A percentile compares a stretch with the other conserved stretches of the same genome.
phyloP scores from a whole-genome alignment of 2,888 invertebrate species.

The Scaptomyza cyrtandrae region DNA sequence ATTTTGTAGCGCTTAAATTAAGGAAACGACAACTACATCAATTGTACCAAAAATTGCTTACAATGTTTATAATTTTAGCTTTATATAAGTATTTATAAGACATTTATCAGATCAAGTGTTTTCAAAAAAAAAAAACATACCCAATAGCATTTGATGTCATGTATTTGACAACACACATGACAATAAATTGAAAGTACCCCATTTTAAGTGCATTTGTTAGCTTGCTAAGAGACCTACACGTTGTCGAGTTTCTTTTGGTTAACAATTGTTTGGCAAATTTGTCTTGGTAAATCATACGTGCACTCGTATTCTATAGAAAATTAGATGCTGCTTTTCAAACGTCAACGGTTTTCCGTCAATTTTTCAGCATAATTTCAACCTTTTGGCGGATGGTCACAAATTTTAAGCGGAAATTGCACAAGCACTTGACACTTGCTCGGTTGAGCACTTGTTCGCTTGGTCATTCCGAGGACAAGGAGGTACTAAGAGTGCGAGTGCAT shows the following conservation, averaged over 20 bases:
- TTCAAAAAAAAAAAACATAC: background rate
- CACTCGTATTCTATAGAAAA: constrained; percentile 72
- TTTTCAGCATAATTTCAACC: constrained; percentile 69
- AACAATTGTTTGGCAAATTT: constrained; percentile 50
- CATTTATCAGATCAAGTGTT: too few species aligned
- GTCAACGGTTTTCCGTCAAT: constrained; percentile 47
- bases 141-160: background rate
- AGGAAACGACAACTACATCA: too few species aligned
- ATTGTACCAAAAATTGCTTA: too few species aligned
- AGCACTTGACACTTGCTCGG: constrained; percentile 69
- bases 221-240: constrained; percentile 44
- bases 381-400: constrained; percentile 70
- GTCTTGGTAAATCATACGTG: constrained; percentile 61
- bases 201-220: constrained; percentile 8
- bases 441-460: constrained; percentile 32
- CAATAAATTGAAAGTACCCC: background rate
- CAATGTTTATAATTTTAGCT: too few species aligned
- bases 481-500: constrained; percentile 52
- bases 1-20: too few species aligned
- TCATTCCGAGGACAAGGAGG: constrained; percentile 38
- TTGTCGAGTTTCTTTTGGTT: constrained; percentile 4
- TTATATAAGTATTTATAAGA: too few species aligned
- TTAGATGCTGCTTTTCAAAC: constrained; percentile 41
- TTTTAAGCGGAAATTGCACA: constrained; percentile 80
- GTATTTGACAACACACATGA: background rate